Conservation (phyloP, 2,888 invertebrate genomes). For the Pterostichus niger region DNA sequence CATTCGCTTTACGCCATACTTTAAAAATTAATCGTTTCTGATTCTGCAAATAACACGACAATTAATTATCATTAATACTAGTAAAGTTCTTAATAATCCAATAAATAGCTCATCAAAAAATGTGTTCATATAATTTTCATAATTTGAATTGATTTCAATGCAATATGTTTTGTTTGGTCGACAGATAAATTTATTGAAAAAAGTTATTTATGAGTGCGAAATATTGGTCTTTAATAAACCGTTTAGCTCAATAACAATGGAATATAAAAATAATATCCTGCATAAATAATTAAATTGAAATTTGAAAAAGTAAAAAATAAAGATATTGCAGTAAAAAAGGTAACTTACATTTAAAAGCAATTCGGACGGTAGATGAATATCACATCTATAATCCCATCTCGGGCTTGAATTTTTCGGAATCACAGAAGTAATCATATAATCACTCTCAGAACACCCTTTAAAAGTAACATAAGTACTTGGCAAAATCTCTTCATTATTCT, state of each 20-base stretch:
- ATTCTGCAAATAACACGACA: conserved; percentile 75
- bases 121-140: too few relatives aligned
- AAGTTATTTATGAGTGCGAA: too few relatives aligned
- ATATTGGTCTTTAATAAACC: too few relatives aligned
- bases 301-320: conserved; percentile 2
- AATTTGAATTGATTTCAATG: too few relatives aligned
- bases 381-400: conserved; percentile 80
- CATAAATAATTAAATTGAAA: too few relatives aligned
- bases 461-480: conserved; percentile 83
- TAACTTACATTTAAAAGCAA: conserved; percentile 80
- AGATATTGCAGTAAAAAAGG: background rate
- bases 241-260: too few relatives aligned
- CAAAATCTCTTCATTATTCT: conserved; percentile 76
- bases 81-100: background rate
- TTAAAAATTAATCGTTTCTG: conserved; percentile 81
- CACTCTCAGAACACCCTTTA: conserved; percentile 75
- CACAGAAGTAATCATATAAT: conserved; percentile 77
- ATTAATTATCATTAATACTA: background rate
- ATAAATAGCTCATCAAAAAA: too few relatives aligned
- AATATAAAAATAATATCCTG: too few relatives aligned
- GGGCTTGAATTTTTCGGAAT: conserved; percentile 79
- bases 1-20: conserved; percentile 80
- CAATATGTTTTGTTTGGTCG: too few relatives aligned
- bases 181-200: too few relatives aligned
- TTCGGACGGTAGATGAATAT: conserved; percentile 77